phyloP scores from a whole-genome alignment of 2,797 vertebrate species.

The Chelmon rostratus region DNA sequence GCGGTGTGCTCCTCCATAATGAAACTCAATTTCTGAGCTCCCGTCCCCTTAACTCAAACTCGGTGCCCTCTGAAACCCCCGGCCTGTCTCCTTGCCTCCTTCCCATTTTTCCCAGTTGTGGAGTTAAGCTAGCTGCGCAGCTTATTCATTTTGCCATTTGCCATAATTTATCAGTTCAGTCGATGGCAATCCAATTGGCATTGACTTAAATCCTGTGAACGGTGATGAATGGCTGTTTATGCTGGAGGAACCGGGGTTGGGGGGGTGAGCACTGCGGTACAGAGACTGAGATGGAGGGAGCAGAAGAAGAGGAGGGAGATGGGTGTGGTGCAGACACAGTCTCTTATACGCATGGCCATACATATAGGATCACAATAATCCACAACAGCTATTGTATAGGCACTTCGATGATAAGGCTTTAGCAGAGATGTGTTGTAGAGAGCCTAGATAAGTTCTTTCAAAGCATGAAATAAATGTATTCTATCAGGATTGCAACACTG shows the following conservation, averaged over 20 bases:
- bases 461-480: conserved; percentile 3
- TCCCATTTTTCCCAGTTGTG: conserved; percentile 25
- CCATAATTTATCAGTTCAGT: conserved; percentile 66
- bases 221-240: conserved; percentile 71
- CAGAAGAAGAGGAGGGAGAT: conserved; percentile 32
- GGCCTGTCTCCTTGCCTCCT: conserved; percentile 17
- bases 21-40: conserved; percentile 60
- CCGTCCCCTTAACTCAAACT: conserved; percentile 45
- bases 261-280: conserved; percentile 57
- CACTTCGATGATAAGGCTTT: neutral
- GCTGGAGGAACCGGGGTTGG: conserved; percentile 43
- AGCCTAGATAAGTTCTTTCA: neutral
- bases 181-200: conserved; percentile 73
- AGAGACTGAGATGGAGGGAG: conserved; percentile 41
- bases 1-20: conserved; percentile 45
- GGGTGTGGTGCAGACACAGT: conserved; percentile 52
- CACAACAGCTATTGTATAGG: neutral
- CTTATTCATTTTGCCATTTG: conserved; percentile 68
- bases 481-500: neutral
- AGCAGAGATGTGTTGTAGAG: neutral
- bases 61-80: conserved; percentile 18
- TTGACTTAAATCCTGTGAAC: conserved; percentile 59
- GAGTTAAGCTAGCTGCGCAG: conserved; percentile 37
- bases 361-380: neutral
- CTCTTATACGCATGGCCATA: neutral